These are phyloP conservation scores for Therioaphis trifolii DNA, from an alignment of 2,888 invertebrate genomes.

Conservation along the genomic window DNA sequence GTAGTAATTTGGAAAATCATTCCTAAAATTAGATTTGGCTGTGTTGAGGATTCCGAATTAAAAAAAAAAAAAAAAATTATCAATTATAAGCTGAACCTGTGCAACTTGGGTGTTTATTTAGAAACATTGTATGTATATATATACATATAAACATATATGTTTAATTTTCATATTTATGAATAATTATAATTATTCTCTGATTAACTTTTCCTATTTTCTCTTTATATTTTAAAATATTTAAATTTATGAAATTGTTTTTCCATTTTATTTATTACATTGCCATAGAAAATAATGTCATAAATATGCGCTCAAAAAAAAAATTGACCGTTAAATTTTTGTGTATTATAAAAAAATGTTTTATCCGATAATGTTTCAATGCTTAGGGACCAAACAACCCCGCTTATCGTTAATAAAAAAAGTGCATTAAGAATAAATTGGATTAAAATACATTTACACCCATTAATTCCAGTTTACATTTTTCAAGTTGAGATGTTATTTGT, in stretches of 20 bases:
- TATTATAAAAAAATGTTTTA: neutral
- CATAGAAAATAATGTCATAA: constrained; percentile 6
- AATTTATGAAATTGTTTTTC: too few relatives aligned
- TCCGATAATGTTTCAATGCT: constrained; percentile 22
- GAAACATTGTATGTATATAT: constrained; percentile 18
- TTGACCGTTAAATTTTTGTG: neutral
- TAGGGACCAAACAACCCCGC: constrained; percentile 50
- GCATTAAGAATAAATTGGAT: neutral
- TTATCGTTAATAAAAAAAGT: constrained; percentile 13
- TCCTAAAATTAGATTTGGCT: constrained; percentile 17
- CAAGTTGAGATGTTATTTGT: constrained; percentile 22
- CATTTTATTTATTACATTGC: neutral
- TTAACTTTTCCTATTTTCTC: neutral
- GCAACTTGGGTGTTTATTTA: neutral
- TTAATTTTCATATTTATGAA: neutral
- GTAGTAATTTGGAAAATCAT: constrained; percentile 36
- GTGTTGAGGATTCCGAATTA: constrained; percentile 39
- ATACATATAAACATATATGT: neutral
- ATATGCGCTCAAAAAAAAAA: constrained; percentile 32
- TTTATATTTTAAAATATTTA: neutral
- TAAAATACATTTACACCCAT: constrained; percentile 14
- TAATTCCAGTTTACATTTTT: constrained; percentile 1
- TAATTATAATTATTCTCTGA: neutral
- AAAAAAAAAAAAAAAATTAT: neutral
- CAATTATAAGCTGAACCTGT: neutral